These are phyloP conservation scores for Euura saliciscinereae DNA, from an alignment of 1,140 invertebrate genomes.

Conservation along the genomic window DNA sequence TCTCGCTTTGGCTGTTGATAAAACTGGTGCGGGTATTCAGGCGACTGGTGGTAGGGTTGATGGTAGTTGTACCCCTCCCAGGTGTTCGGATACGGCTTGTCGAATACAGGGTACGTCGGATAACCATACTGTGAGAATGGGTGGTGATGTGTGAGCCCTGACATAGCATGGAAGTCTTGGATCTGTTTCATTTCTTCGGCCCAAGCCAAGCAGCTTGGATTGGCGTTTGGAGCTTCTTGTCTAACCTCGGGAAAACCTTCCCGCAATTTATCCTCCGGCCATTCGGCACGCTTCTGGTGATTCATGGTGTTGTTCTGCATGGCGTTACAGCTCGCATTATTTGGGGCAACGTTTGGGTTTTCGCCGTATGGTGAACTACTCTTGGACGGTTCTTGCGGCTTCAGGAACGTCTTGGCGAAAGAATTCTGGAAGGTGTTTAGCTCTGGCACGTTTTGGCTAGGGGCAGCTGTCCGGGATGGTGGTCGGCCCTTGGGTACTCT, in stretches of 20 bases:
- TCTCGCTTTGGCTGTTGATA: constrained; percentile 53
- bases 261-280: constrained; percentile 41
- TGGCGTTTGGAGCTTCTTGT: constrained; percentile 33
- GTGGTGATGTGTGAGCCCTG: constrained; percentile 41
- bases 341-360: constrained; percentile 22
- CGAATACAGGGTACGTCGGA: constrained; percentile 48
- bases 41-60: constrained; percentile 39
- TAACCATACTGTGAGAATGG: constrained; percentile 50
- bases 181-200: constrained; percentile 53
- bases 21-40: constrained; percentile 45
- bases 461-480: constrained; percentile 62
- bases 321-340: constrained; percentile 19
- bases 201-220: constrained; percentile 40
- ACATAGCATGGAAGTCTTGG: constrained; percentile 48
- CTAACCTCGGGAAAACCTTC: constrained; percentile 41
- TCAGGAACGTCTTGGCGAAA: constrained; percentile 49
- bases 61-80: constrained; percentile 50
- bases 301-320: constrained; percentile 21
- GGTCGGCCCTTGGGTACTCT: constrained; percentile 70
- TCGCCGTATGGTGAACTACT: constrained; percentile 38
- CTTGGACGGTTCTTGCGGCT: constrained; percentile 49
- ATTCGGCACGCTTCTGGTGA: constrained; percentile 28
- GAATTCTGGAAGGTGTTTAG: constrained; percentile 40
- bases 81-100: constrained; percentile 47
- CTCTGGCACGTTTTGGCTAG: constrained; percentile 43